Evolutionary conservation across 2,113 vertebrate species (phyloP), one percentile per base, ranked within the genome.

Genomic region (Turnix velox): DNA sequence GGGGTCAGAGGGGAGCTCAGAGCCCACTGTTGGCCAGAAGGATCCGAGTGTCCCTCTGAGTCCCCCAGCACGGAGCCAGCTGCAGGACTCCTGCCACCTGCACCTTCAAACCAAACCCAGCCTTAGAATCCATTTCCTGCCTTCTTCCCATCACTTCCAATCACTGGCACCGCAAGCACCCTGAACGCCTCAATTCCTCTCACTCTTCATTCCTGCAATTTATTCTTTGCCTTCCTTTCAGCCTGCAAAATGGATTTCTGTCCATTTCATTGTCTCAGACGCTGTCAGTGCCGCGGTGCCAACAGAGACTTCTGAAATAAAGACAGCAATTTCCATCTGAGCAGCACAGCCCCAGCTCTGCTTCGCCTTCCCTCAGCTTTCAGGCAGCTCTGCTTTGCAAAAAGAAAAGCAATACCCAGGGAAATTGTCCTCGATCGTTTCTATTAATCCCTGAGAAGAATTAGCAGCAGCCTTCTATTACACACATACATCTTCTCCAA

Each of bases 211-310:
- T 93, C 79, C 77, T 58, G 46, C 68, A 80, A 86, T 96, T 79
- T 85, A 43, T 74, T 92, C 66, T 57, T 58, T 67, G 51, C 76
- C 30, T 86, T 88, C 78, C 63, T 93, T 55, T 49, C 88, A 76
- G 90, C 49, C 90, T n/a, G 43, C 55, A 71, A 96, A 94, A 94
- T 63, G 65, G 93, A 95, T 95, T 95, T 80, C 91, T 90, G 79
- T 80, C 93, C 51, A n/a, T 92, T 85, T n/a, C 14, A 11, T 54
- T 92, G 90, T 80, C 79, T 88, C 25, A 11, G 82, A 68, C 68
- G 69, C 24, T 13, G 46, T 85, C 37, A 7, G 90, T 51, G 37
- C 63, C 3, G 3, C 14, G 43, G 55, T 71, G 80, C 83, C 86
- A 48, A 48, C 30, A 66, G 46, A 80, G 92, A 77, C 68, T 73